A percentile compares a stretch with the other conserved stretches of the same genome.
Evolutionary conservation across 2,113 vertebrate species (phyloP).

Genomic region (Rhinolophus ferrumequinum): DNA sequence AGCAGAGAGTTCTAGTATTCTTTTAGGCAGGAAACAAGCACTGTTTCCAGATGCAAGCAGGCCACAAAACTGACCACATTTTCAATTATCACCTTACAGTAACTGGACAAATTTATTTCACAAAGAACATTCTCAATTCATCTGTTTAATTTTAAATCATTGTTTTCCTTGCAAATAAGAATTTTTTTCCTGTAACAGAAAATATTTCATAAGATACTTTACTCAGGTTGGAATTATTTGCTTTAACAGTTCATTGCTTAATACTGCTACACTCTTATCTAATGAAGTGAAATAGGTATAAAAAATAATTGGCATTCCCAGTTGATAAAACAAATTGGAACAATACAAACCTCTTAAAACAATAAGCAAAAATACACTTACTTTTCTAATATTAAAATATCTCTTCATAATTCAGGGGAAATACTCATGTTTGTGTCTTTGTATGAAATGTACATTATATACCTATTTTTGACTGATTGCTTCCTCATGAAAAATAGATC

Average conservation of each 20-base stretch:
- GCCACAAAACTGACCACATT: background rate
- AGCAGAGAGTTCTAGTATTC: background rate
- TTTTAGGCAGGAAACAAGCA: background rate
- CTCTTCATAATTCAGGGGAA: slow-evolving; percentile 3
- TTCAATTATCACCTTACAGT: background rate
- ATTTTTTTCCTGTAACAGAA: background rate
- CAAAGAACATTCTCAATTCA: background rate
- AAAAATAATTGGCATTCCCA: slow-evolving; percentile 68
- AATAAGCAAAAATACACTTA: background rate
- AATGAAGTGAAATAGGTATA: slow-evolving; percentile 49
- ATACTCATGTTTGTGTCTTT: slow-evolving; percentile 34
- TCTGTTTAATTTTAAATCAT: background rate
- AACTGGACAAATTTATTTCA: background rate
- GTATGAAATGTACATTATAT: slow-evolving; percentile 47
- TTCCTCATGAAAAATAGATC: slow-evolving; percentile 43
- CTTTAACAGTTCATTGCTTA: slow-evolving; percentile 39
- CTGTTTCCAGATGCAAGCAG: background rate
- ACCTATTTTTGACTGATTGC: slow-evolving; percentile 23
- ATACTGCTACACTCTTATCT: slow-evolving; percentile 55
- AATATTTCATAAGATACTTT: slow-evolving; percentile 33
- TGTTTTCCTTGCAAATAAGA: background rate
- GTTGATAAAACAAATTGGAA: slow-evolving; percentile 48
- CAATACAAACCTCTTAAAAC: slow-evolving; percentile 41
- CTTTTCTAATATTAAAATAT: slow-evolving; percentile 38
- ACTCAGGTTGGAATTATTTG: background rate